Conservation (phyloP, 2,113 vertebrate genomes). For the Ictidomys tridecemlineatus region DNA sequence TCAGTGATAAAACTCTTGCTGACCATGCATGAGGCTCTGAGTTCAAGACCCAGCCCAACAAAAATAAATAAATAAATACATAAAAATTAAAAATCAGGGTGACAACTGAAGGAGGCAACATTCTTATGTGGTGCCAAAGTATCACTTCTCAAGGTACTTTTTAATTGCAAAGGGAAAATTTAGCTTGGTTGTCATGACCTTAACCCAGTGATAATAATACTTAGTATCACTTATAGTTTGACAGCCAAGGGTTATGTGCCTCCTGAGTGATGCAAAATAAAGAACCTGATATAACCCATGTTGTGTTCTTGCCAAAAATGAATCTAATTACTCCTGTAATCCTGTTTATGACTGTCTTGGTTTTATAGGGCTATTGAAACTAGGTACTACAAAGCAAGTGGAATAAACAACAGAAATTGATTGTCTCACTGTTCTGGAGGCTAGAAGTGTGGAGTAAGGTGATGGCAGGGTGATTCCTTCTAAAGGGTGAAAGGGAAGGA, state of each 20-base stretch:
- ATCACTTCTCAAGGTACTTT: neutral
- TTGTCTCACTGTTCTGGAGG: neutral
- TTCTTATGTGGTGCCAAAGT: neutral
- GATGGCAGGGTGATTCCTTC: neutral
- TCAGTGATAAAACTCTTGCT: too few relatives aligned
- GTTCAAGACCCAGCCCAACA: too few relatives aligned
- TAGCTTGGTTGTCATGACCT: neutral
- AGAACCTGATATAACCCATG: neutral
- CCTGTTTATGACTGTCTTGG: neutral
- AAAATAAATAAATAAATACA: too few relatives aligned
- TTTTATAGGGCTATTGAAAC: neutral
- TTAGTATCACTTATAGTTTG: neutral
- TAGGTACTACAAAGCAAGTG: neutral
- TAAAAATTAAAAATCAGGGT: too few relatives aligned
- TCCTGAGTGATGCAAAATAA: neutral
- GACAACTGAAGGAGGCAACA: neutral
- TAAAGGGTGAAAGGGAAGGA: neutral
- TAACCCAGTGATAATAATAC: neutral
- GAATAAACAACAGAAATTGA: neutral
- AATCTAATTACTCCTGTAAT: slow-evolving; percentile 25
- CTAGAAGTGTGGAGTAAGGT: neutral
- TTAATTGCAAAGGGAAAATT: slow-evolving; percentile 18
- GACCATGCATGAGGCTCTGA: too few relatives aligned
- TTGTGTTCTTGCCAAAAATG: neutral
- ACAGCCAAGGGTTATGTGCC: neutral